Conservation (phyloP, 2,797 vertebrate genomes). For the Eulemur albifrons region DNA sequence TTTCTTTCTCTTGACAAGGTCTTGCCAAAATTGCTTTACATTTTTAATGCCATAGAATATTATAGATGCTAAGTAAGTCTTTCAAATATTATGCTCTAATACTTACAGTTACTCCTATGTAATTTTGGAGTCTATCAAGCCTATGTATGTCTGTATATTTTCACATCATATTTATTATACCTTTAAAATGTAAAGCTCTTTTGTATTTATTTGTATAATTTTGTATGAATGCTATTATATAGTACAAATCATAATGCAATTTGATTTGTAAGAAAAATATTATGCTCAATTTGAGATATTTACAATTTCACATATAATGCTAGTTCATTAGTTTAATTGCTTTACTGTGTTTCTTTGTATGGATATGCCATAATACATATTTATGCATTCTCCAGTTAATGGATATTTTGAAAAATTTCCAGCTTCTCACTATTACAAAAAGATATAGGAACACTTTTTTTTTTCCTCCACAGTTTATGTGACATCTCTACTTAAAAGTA, state of each 20-base stretch:
- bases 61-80: not conserved
- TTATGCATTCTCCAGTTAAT: not conserved
- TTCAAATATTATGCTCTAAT: not conserved
- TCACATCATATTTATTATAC: not conserved
- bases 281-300: not conserved
- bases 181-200: not conserved
- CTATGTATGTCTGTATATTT: not conserved
- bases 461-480: not conserved
- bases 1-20: no score
- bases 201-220: not conserved
- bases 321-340: not conserved
- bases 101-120: not conserved
- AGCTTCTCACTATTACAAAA: not conserved
- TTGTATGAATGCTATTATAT: not conserved
- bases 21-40: not conserved
- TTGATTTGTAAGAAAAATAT: not conserved
- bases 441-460: not conserved
- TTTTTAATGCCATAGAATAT: not conserved
- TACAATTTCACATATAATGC: not conserved
- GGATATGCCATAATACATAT: not conserved
- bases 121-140: not conserved
- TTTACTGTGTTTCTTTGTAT: not conserved
- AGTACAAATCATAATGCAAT: not conserved
- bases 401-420: not conserved
- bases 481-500: not conserved